These are phyloP conservation scores for Thrips palmi DNA, from an alignment of 1,140 invertebrate genomes.

Conservation along the genomic window DNA sequence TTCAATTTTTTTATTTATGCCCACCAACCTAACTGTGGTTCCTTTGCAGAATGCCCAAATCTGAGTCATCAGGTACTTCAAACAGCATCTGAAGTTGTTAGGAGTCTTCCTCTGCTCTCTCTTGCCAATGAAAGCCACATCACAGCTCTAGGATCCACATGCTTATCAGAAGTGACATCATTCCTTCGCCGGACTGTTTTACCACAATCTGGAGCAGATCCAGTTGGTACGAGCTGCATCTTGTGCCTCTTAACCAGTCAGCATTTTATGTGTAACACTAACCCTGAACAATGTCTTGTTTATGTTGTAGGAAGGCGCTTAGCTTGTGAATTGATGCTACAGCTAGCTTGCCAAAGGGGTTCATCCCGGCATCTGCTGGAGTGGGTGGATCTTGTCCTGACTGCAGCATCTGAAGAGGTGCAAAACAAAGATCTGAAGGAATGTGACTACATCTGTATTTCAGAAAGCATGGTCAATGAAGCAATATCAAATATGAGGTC, in stretches of 20 bases:
- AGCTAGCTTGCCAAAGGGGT: conserved; percentile 37
- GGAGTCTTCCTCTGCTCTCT: conserved; percentile 34
- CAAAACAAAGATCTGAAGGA: neutral
- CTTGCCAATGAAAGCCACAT: conserved; percentile 38
- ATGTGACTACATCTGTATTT: no score
- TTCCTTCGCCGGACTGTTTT: conserved; percentile 34
- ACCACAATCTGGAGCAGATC: conserved; percentile 30
- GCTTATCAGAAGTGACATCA: conserved; percentile 30
- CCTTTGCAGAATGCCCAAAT: conserved; percentile 20
- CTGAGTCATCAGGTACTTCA: conserved; percentile 37
- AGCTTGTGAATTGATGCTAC: conserved; percentile 34
- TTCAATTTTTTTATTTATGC: neutral
- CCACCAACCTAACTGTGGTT: conserved; percentile 14
- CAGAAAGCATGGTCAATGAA: conserved; percentile 1
- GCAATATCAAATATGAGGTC: conserved; percentile 5
- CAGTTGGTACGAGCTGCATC: conserved; percentile 20
- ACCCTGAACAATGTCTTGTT: neutral
- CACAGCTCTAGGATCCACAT: conserved; percentile 31
- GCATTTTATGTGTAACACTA: conserved; percentile 11
- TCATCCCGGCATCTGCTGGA: conserved; percentile 40
- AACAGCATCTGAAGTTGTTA: conserved; percentile 35
- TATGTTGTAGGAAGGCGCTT: conserved; percentile 23
- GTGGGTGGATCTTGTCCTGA: conserved; percentile 42
- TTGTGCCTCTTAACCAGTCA: conserved; percentile 11
- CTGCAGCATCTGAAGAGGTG: conserved; percentile 17